These are phyloP conservation scores for Pachycephala philippinensis DNA, from an alignment of 2,113 vertebrate species.

Conservation along the genomic window DNA sequence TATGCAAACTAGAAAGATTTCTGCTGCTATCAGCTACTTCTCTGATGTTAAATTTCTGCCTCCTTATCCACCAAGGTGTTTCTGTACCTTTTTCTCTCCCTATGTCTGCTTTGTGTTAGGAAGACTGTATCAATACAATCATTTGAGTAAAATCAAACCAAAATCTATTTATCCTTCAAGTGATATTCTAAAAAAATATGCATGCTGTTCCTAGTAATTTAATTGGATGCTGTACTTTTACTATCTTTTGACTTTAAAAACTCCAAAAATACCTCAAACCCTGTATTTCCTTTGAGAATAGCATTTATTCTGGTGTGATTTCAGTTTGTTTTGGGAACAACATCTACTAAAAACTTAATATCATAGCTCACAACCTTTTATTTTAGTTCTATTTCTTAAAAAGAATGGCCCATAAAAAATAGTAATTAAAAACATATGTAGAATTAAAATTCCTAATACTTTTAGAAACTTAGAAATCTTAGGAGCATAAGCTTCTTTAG, in stretches of 20 bases:
- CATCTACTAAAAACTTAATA: not conserved
- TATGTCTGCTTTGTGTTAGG: not conserved
- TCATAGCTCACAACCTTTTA: not conserved
- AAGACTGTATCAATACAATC: not conserved
- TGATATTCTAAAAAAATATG: not conserved
- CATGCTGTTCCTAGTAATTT: not conserved
- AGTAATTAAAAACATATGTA: not conserved
- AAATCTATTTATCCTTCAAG: not conserved
- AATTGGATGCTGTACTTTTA: not conserved
- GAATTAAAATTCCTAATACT: conserved; percentile 10
- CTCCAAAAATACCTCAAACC: fast-evolving
- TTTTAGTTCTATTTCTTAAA: not conserved
- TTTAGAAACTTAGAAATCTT: conserved; percentile 27
- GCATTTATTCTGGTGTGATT: not conserved
- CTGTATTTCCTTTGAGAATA: not conserved
- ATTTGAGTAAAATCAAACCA: not conserved
- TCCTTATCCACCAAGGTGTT: not conserved
- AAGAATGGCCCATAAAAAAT: not conserved
- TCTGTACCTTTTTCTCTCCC: not conserved
- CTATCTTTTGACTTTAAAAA: not conserved
- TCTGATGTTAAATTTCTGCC: not conserved
- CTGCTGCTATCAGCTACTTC: not conserved
- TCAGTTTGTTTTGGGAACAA: not conserved
- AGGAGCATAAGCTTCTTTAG: conserved; percentile 52
- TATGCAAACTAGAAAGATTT: not conserved